Evolutionary conservation across 2,113 vertebrate genomes (phyloP).

Genomic region (Aldabrachelys gigantea): DNA sequence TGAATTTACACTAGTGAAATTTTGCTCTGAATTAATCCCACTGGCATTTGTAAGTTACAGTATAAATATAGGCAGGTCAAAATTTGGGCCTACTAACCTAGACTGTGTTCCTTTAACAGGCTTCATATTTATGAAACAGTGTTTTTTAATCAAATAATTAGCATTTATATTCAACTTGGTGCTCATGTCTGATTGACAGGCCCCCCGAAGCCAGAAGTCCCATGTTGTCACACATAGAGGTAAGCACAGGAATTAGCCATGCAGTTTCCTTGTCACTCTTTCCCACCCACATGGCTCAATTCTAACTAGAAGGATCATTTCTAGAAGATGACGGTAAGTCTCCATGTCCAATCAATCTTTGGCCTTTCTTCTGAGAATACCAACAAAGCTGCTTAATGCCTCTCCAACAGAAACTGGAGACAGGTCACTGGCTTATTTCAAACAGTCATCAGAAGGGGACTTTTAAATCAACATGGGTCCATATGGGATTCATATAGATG

Average conservation of each 20-base stretch:
- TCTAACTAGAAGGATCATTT: neutral
- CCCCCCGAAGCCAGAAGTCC: neutral
- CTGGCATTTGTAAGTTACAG: neutral
- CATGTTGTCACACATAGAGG: neutral
- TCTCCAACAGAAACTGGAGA: neutral
- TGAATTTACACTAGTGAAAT: neutral
- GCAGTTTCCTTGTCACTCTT: neutral
- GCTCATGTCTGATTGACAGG: neutral
- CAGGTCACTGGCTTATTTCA: neutral
- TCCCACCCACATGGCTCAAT: neutral
- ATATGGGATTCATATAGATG: neutral
- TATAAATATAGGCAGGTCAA: neutral
- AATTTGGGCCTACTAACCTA: neutral
- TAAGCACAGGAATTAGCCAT: neutral
- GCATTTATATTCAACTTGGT: neutral
- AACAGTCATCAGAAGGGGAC: neutral
- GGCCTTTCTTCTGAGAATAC: neutral
- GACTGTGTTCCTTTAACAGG: neutral
- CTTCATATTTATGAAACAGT: neutral
- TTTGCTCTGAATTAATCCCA: fast-evolving
- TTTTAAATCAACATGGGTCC: neutral
- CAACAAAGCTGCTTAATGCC: neutral
- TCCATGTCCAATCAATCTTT: neutral
- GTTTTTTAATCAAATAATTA: neutral
- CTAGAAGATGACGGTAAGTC: neutral